Base-by-base conservation (phyloP, 2,888 invertebrate species). In the Rhyacophila evoluta region DNA sequence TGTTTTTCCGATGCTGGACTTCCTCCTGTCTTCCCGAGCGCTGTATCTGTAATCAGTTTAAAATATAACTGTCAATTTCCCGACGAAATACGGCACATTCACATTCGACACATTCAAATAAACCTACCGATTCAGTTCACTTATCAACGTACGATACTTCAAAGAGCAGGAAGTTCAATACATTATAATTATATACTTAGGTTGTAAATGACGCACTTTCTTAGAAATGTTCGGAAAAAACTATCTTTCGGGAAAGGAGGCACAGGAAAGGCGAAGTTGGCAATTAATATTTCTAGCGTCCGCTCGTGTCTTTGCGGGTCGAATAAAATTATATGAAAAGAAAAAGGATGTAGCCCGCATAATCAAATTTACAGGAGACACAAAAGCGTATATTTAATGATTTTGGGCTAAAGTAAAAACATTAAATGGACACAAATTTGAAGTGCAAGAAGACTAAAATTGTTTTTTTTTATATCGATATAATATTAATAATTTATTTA, bases 1-100 rank as follows among this genome's bases (percentile, higher is more conserved):
- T 96, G 95, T 29, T 95, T 90, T 85, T 95, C 95, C 83, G 95
- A 87, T n/a, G n/a, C n/a, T n/a, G n/a, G n/a, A n/a, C n/a, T n/a
- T n/a, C 84, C 73, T 83, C 84, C 80, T 83, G 87, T 87, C 87
- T 87, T 87, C 72, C 83, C 84, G 79, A 83, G 81, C 78, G 84
- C 84, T 81, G 84, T 83, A 84, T 85, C 87, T 87, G 85, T 39
- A 86, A 85, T 12, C 75, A 79, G 10, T 55, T 6, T 8, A n/a
- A 55, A 55, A 55, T n/a, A 5, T 2, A 25, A 25, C 15, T 38
- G 10, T 55, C 19, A 55, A 3, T 55, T 55, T 55, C 55, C 55
- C 15, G 19, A 6, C 55, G 10, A 55, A 55, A 55, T 6, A 19
- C 15, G 2, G 12, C 0, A 55, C 55, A 10, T 10, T 19, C 55